Evolutionary conservation across 2,113 vertebrate species (phyloP).

Genomic region (Saguinus imperator): DNA sequence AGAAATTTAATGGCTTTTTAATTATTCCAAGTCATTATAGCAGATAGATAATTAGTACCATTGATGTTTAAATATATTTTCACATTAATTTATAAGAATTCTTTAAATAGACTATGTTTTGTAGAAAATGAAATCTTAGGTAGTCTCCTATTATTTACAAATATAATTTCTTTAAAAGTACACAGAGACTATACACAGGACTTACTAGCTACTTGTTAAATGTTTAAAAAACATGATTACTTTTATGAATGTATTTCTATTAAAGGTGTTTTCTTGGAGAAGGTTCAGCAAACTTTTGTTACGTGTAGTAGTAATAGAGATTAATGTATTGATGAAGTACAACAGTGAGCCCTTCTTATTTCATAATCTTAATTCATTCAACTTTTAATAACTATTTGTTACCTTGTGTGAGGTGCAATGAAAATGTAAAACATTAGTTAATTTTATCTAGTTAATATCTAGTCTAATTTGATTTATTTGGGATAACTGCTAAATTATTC

Average conservation of each 20-base stretch:
- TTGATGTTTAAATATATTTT: conserved; percentile 47
- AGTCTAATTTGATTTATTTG: background rate
- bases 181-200: background rate
- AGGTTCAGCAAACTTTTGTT: background rate
- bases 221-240: background rate
- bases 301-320: background rate
- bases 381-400: background rate
- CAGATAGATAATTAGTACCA: conserved; percentile 34
- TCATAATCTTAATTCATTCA: conserved; percentile 18
- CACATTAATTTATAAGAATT: conserved; percentile 23
- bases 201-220: background rate
- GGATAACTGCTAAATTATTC: conserved; percentile 20
- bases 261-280: background rate
- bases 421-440: background rate
- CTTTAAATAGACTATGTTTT: conserved; percentile 22
- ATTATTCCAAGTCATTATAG: conserved; percentile 45
- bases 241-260: background rate
- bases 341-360: background rate
- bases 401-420: background rate
- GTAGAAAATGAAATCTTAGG: conserved; percentile 37
- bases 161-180: background rate
- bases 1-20: conserved; percentile 45
- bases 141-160: background rate
- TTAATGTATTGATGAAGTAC: background rate
- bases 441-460: background rate